Percentiles rank a stretch among this genome's conserved stretches.
These are phyloP conservation scores for Chiroxiphia lanceolata DNA, from an alignment of 2,797 vertebrate genomes.

Conservation along the genomic window DNA sequence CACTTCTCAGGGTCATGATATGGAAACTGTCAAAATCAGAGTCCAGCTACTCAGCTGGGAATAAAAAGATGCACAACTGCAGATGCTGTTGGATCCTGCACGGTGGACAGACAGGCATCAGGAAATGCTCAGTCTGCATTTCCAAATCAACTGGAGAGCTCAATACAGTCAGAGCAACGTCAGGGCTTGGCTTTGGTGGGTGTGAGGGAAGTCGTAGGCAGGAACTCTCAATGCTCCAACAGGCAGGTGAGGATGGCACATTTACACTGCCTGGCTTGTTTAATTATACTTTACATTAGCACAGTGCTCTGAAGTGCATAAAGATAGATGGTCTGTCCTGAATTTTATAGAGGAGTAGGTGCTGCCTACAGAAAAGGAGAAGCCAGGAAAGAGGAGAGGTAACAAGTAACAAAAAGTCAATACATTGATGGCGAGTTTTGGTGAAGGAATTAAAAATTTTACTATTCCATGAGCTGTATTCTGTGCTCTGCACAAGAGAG, in stretches of 20 bases:
- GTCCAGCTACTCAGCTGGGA: neutral
- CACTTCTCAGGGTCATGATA: neutral
- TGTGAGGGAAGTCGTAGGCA: neutral
- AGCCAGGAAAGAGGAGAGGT: neutral
- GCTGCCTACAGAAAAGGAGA: neutral
- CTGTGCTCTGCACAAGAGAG: neutral
- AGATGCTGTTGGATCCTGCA: neutral
- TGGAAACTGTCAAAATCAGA: accelerated
- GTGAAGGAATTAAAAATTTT: neutral
- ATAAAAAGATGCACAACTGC: too few relatives aligned
- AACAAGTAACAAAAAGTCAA: neutral
- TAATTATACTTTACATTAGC: neutral
- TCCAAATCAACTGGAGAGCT: neutral
- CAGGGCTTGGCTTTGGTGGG: neutral
- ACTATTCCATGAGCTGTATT: neutral
- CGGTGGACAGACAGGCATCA: neutral
- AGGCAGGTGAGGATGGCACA: neutral
- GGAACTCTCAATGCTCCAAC: neutral
- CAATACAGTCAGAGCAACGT: neutral
- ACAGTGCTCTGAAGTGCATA: neutral
- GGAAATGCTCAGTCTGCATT: neutral
- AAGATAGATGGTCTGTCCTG: neutral
- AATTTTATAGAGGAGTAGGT: neutral
- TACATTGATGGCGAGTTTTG: neutral
- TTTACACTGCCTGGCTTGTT: neutral